A percentile compares a stretch with the other conserved stretches of the same genome.
Evolutionary conservation across 2,113 vertebrate genomes (phyloP).

Genomic region (Aldabrachelys gigantea): DNA sequence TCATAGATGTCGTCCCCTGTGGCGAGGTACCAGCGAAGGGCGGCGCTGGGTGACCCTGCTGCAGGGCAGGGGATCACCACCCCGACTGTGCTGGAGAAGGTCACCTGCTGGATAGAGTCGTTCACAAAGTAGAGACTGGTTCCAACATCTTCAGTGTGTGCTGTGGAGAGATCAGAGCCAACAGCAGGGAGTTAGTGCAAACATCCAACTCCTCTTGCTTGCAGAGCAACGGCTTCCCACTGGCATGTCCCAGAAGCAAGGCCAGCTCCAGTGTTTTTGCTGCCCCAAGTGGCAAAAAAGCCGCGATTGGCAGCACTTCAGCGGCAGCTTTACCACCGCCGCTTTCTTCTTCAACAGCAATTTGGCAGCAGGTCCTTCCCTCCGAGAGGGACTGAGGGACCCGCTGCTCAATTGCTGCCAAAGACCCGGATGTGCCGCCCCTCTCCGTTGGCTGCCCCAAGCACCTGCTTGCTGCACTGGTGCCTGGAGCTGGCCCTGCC

Average conservation of each 20-base stretch:
- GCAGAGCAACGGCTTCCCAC: background rate
- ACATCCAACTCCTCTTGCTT: accelerated
- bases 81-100: slow-evolving; percentile 90
- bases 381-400: too few species aligned
- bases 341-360: too few species aligned
- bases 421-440: too few species aligned
- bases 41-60: slow-evolving; percentile 94
- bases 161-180: slow-evolving; percentile 75
- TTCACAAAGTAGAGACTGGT: slow-evolving; percentile 99
- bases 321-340: too few species aligned
- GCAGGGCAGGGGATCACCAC: slow-evolving; percentile 98
- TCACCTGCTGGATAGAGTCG: slow-evolving; percentile 97
- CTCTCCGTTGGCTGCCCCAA: too few species aligned
- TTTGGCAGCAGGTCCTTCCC: too few species aligned
- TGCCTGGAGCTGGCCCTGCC: too few species aligned
- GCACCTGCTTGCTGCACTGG: too few species aligned
- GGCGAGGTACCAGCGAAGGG: slow-evolving; percentile 98
- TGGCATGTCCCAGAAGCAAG: background rate
- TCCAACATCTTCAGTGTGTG: slow-evolving; percentile 88
- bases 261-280: too few species aligned
- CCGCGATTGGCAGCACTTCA: too few species aligned
- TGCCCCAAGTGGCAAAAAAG: too few species aligned
- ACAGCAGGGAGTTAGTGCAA: accelerated
- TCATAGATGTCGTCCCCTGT: slow-evolving; percentile 99
- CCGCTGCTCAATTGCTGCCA: too few species aligned